Evolutionary conservation across 2,113 vertebrate species (phyloP).

Genomic region (Leucoraja erinaceus): DNA sequence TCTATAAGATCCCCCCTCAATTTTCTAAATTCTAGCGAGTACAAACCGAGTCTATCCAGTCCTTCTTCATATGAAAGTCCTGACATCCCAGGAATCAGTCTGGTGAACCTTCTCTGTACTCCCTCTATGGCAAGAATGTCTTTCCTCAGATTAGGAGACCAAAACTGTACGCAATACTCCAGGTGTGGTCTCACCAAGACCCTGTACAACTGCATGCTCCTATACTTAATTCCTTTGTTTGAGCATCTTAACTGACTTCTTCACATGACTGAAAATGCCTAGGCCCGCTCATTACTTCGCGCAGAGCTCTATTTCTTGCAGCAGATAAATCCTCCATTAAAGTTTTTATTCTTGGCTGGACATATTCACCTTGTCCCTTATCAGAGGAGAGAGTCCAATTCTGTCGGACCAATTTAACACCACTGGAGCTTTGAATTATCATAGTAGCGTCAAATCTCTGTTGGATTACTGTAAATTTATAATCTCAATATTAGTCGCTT

Average conservation of each 20-base stretch:
- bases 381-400: neutral
- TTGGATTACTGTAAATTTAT: neutral
- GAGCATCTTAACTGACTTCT: neutral
- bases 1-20: too few relatives aligned
- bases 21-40: too few relatives aligned
- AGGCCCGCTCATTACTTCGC: neutral
- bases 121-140: too few relatives aligned
- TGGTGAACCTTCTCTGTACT: too few relatives aligned
- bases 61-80: too few relatives aligned
- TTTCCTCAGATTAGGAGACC: too few relatives aligned
- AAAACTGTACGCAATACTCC: too few relatives aligned
- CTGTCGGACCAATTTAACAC: neutral
- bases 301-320: constrained; percentile 1
- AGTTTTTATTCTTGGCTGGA: constrained; percentile 1
- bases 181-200: too few relatives aligned
- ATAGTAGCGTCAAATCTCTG: neutral
- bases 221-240: too few relatives aligned
- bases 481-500: neutral
- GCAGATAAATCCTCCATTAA: constrained; percentile 20
- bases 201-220: too few relatives aligned
- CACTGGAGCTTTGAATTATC: neutral
- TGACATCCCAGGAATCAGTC: too few relatives aligned
- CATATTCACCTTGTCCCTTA: neutral
- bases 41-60: too few relatives aligned
- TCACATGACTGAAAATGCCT: neutral